A percentile compares a stretch with the other conserved stretches of the same genome.
Conservation (phyloP, 2,888 invertebrate genomes). For the Leucophora obtusa region DNA sequence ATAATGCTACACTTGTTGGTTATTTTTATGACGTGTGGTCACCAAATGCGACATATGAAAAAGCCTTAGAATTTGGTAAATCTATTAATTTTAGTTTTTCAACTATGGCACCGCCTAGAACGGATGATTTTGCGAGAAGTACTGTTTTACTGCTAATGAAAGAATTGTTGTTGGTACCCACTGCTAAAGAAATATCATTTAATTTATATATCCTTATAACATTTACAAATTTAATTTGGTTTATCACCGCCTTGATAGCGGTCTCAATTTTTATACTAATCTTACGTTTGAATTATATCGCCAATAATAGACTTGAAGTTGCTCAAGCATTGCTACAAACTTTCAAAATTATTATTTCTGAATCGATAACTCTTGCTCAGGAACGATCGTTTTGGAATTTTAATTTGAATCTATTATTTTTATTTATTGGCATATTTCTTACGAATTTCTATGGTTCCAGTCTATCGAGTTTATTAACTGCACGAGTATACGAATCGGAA, state of each 20-base stretch:
- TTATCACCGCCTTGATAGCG: not conserved
- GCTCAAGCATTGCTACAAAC: too few species aligned
- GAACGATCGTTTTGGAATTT: too few species aligned
- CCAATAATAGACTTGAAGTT: too few species aligned
- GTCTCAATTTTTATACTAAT: slow-evolving; percentile 50
- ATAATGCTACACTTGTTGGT: slow-evolving; percentile 65
- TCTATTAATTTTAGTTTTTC: too few species aligned
- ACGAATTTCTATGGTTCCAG: too few species aligned
- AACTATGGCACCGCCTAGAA: not conserved
- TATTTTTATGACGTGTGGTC: slow-evolving; percentile 14
- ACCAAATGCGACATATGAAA: not conserved
- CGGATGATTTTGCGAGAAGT: not conserved
- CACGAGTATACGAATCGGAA: slow-evolving; percentile 67
- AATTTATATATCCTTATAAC: slow-evolving; percentile 17
- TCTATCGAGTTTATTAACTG: slow-evolving; percentile 66
- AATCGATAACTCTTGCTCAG: too few species aligned
- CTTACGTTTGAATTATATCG: too few species aligned
- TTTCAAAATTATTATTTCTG: too few species aligned
- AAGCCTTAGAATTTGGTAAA: not conserved
- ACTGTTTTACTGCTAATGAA: not conserved
- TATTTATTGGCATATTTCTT: too few species aligned
- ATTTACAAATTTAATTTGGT: slow-evolving; percentile 2
- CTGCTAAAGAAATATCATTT: slow-evolving; percentile 6
- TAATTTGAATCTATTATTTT: too few species aligned
- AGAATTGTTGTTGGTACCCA: slow-evolving; percentile 2